These are phyloP conservation scores for Argentina silus DNA, from an alignment of 2,797 vertebrate genomes.

Conservation along the genomic window DNA sequence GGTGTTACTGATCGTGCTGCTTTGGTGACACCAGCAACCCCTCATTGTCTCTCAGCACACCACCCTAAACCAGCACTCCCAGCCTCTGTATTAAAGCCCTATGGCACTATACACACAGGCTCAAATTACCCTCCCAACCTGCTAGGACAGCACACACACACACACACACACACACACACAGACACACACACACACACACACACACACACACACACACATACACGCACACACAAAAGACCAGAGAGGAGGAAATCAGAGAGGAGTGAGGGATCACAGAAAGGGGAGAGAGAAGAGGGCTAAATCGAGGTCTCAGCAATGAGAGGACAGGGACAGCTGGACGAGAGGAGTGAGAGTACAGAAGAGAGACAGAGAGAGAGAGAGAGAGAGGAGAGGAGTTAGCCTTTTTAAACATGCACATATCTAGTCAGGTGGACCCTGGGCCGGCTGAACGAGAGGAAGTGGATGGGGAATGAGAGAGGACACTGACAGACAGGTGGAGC, in stretches of 20 bases:
- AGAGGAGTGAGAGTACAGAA: slow-evolving; percentile 5
- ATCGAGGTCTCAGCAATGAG: slow-evolving; percentile 69
- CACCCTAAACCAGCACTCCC: slow-evolving; percentile 48
- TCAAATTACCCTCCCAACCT: slow-evolving; percentile 74
- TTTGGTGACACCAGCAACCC: slow-evolving; percentile 63
- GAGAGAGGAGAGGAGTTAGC: slow-evolving; percentile 10
- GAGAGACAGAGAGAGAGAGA: slow-evolving; percentile 11
- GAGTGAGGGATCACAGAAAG: not conserved
- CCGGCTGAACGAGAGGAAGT: slow-evolving; percentile 63
- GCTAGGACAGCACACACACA: slow-evolving; percentile 57
- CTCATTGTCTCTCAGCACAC: slow-evolving; percentile 75
- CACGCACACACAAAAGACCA: slow-evolving; percentile 1
- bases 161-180: not conserved
- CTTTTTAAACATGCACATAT: slow-evolving; percentile 73
- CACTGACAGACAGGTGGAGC: slow-evolving; percentile 75
- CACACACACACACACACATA: slow-evolving; percentile 31
- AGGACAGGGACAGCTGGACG: slow-evolving; percentile 39
- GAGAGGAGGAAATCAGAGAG: not conserved
- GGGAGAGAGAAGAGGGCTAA: not conserved
- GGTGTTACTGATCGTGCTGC: slow-evolving; percentile 68
- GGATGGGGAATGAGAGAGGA: slow-evolving; percentile 63
- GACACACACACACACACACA: not conserved
- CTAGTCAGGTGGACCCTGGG: slow-evolving; percentile 51
- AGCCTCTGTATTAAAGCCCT: slow-evolving; percentile 50
- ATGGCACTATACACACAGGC: slow-evolving; percentile 51